Conservation (phyloP, 2,113 vertebrate species). For the Chroicocephalus ridibundus region DNA sequence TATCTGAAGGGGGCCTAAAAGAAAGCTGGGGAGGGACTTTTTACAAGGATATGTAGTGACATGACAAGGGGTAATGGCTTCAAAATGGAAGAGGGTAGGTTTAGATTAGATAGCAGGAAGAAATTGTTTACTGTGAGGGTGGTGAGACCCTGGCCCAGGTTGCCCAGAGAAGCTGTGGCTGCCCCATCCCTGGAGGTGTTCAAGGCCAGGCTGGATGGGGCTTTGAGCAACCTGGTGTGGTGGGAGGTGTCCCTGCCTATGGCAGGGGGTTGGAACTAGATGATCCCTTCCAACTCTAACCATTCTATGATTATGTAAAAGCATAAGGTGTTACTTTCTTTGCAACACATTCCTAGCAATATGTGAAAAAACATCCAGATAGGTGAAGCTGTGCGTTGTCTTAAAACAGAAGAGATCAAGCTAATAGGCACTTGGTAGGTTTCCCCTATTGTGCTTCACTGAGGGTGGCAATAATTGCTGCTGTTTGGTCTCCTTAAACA, state of each 20-base stretch:
- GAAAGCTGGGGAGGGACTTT: not conserved
- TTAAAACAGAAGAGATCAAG: not conserved
- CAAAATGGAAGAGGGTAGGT: not conserved
- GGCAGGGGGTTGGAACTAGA: not conserved
- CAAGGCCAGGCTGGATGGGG: not conserved
- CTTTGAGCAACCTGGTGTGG: not conserved
- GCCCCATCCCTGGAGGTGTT: not conserved
- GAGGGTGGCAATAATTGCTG: not conserved
- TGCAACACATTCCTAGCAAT: not conserved
- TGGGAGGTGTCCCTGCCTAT: not conserved
- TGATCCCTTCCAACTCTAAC: not conserved
- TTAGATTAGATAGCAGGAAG: not conserved
- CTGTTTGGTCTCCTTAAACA: not conserved
- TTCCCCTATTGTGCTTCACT: not conserved
- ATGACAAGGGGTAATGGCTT: not conserved
- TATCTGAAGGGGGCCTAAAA: not conserved
- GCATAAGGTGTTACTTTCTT: not conserved
- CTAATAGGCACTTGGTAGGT: not conserved
- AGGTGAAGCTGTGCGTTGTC: accelerated
- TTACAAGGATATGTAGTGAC: not conserved
- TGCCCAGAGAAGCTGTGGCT: not conserved
- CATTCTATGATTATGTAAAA: not conserved
- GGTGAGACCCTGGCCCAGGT: not conserved
- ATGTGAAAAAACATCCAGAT: not conserved
- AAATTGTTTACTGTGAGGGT: not conserved